phyloP scores from a whole-genome alignment of 2,113 vertebrate species.

The Macquaria australasica region DNA sequence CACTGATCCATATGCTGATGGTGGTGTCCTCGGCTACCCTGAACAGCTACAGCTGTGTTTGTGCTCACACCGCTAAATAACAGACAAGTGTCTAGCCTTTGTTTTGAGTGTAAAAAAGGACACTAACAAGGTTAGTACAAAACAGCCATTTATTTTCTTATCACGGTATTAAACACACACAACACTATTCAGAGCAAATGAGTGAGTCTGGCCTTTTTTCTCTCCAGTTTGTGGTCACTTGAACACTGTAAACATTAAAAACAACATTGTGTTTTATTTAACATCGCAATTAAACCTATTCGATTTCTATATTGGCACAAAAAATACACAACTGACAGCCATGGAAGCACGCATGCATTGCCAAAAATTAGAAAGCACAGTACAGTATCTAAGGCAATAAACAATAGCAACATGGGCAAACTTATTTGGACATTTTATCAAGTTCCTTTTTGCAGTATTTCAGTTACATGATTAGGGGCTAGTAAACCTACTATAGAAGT shows the following conservation, averaged over 20 bases:
- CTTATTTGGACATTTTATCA: constrained; percentile 45
- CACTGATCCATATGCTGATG: constrained; percentile 20
- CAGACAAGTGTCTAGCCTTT: constrained; percentile 18
- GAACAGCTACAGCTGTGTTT: constrained; percentile 30
- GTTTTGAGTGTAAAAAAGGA: constrained; percentile 25
- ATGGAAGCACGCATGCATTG: constrained; percentile 69
- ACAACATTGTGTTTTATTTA: constrained; percentile 62
- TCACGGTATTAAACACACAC: constrained; percentile 73
- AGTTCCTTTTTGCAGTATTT: constrained; percentile 64
- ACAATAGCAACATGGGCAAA: constrained; percentile 45
- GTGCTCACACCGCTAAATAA: background rate
- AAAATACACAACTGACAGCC: constrained; percentile 62
- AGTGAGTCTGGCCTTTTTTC: constrained; percentile 36
- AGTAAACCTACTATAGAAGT: constrained; percentile 60
- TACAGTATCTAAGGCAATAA: constrained; percentile 65
- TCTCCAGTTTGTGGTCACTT: constrained; percentile 53
- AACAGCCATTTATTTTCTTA: constrained; percentile 78
- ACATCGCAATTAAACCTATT: constrained; percentile 47
- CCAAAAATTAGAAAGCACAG: constrained; percentile 49
- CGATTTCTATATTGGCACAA: constrained; percentile 60
- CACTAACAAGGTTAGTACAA: constrained; percentile 65
- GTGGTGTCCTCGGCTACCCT: background rate
- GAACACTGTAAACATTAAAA: constrained; percentile 77
- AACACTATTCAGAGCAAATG: constrained; percentile 58
- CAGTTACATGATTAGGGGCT: constrained; percentile 60